Evolutionary conservation across 1,140 invertebrate genomes (phyloP), one percentile per base, ranked within the genome.

Genomic region (Steinernema feltiae): DNA sequence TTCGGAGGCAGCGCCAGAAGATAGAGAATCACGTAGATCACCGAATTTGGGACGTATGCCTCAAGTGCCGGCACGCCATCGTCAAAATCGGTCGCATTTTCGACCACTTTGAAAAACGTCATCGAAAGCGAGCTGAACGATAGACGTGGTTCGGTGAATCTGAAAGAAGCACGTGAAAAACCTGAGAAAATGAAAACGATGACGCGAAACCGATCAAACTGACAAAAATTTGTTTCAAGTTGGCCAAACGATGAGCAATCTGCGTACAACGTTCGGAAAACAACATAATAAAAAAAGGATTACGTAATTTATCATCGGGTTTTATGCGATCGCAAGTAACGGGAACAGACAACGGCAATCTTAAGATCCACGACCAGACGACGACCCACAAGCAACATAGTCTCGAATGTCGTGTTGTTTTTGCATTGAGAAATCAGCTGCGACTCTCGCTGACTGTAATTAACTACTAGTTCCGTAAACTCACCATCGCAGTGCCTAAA

Each of bases 91-190:
- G 69, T 48, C 30, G 72, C 32, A 74, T 82, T 85, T 29, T 82
- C 81, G 31, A 82, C 81, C 41, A 70, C 77, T 79, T 82, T 82
- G 71, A 82, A 82, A 73, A 82, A 82, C 30, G 82, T 82, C 81
- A 82, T 82, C 35, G 53, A 63, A 27, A 3, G 24, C 7, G 12
- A 7, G 53, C 3, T n/a, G 53, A 15, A 7, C 18, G 35, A 18
- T 41, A 7, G 35, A 41, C 7, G 7, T 41, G 7, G 35, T 18
- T 7, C 12, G 24, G 12, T 27, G 24, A n/a, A 27, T 63, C 53
- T 63, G 53, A 63, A 63, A 63, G 7, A 18, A 41, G 35, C n/a
- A n/a, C n/a, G 35, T 41, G 35, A 41, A 41, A 7, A 7, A 18
- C 7, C 7, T 63, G 7, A 63, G 53, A 63, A 3, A 7, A 27